phyloP scores from a whole-genome alignment of 1,140 invertebrate genomes.

The Danaus plexippus region DNA sequence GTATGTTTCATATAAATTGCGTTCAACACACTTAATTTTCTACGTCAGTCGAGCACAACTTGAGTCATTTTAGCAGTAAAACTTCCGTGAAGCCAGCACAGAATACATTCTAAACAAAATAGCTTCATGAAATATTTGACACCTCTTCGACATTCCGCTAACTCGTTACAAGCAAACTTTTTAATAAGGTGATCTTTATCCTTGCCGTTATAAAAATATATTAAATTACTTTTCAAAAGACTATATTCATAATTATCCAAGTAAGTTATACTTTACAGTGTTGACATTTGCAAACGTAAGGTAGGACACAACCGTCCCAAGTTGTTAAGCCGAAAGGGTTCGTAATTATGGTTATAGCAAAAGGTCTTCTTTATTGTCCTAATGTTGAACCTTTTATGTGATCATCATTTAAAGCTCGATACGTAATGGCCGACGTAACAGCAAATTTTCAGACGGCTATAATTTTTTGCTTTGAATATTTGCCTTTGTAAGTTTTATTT shows the following conservation, averaged over 20 bases:
- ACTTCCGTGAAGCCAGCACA: constrained; percentile 29
- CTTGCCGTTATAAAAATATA: no score
- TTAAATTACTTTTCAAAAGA: no score
- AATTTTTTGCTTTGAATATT: no score
- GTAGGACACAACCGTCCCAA: constrained; percentile 34
- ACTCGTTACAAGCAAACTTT: constrained; percentile 1
- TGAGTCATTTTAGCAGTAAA: constrained; percentile 39
- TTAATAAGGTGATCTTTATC: no score
- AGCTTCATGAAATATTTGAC: constrained; percentile 40
- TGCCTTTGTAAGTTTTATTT: no score
- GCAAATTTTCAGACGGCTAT: no score
- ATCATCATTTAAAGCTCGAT: constrained; percentile 41
- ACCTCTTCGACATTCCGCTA: constrained; percentile 10
- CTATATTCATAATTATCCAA: no score
- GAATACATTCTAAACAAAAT: constrained; percentile 37
- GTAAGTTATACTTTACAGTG: constrained; percentile 36
- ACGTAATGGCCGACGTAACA: background rate
- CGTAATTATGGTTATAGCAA: constrained; percentile 55
- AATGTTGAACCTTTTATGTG: constrained; percentile 50
- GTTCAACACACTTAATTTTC: constrained; percentile 40
- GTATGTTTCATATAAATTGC: constrained; percentile 32
- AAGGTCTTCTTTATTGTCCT: constrained; percentile 53
- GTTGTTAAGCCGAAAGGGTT: constrained; percentile 56
- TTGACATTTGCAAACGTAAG: constrained; percentile 33
- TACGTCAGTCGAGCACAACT: constrained; percentile 41